Evolutionary conservation across 2,797 vertebrate genomes (phyloP).

Genomic region (Ciconia nigra): DNA sequence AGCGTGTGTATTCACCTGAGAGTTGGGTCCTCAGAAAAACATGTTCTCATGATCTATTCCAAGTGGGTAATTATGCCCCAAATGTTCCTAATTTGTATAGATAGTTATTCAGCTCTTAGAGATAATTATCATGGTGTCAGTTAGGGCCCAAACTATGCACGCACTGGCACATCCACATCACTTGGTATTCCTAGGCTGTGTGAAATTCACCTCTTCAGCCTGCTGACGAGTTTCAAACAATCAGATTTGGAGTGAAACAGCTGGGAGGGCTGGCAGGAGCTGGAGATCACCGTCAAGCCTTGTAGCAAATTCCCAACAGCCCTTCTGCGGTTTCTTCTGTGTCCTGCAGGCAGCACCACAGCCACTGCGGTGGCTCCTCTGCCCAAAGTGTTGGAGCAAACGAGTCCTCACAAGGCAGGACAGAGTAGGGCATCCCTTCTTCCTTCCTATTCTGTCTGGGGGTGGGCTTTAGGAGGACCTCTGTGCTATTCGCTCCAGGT

Average conservation of each 20-base stretch:
- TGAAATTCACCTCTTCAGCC: constrained; percentile 2
- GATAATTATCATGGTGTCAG: neutral
- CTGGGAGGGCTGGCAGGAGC: neutral
- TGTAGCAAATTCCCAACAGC: neutral
- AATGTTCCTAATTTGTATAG: neutral
- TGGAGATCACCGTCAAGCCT: neutral
- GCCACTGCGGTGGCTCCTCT: accelerated
- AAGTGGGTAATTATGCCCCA: neutral
- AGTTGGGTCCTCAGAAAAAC: neutral
- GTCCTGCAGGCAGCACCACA: neutral
- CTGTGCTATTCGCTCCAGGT: neutral
- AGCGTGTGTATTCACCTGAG: neutral
- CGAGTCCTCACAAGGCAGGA: neutral
- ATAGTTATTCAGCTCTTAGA: neutral
- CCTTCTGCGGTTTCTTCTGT: neutral
- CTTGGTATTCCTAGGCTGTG: neutral
- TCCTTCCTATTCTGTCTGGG: neutral
- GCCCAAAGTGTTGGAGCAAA: neutral
- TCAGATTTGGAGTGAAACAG: neutral
- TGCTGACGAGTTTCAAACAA: neutral
- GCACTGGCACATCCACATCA: neutral
- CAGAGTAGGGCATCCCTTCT: neutral
- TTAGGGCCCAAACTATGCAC: neutral
- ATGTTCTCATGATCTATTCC: neutral
- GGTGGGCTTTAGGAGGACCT: neutral